Evolutionary conservation across 2,113 vertebrate genomes (phyloP).

Genomic region (Epinephelus cyanopodus): DNA sequence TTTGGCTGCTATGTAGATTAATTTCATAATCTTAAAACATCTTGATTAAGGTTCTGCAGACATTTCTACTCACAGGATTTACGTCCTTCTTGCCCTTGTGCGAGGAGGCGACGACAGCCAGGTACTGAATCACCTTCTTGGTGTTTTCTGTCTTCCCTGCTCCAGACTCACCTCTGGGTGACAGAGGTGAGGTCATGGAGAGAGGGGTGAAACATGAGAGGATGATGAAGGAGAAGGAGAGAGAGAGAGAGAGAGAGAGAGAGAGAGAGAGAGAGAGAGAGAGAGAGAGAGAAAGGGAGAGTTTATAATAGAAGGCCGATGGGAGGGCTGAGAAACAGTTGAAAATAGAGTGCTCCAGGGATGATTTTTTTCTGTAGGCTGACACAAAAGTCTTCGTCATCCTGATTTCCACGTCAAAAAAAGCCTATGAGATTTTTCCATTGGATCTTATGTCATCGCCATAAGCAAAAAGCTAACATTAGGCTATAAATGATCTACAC

Average conservation of each 20-base stretch:
- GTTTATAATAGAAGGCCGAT: neutral
- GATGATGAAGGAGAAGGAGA: neutral
- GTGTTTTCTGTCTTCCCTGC: slow-evolving; percentile 99
- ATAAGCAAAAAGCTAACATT: too few relatives aligned
- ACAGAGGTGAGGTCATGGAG: neutral
- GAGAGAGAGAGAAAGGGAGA: neutral
- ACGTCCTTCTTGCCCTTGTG: slow-evolving; percentile 92
- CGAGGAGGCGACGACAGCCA: slow-evolving; percentile 94
- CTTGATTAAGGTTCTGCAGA: neutral
- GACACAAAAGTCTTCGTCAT: too few relatives aligned
- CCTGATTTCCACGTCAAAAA: too few relatives aligned
- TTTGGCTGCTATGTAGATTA: too few relatives aligned
- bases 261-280: neutral
- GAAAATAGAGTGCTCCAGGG: too few relatives aligned
- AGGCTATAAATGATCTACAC: too few relatives aligned
- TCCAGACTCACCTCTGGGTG: slow-evolving; percentile 94
- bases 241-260: neutral
- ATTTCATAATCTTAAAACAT: too few relatives aligned
- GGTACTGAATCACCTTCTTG: slow-evolving; percentile 99
- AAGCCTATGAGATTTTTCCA: too few relatives aligned
- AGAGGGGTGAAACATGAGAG: too few relatives aligned
- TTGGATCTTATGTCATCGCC: too few relatives aligned
- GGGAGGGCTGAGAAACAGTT: neutral
- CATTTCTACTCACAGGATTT: slow-evolving; percentile 72
- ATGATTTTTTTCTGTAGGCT: too few relatives aligned